Evolutionary conservation across 64 coral and sea anemone species (phyloP).

Genomic region (Montipora sp.): DNA sequence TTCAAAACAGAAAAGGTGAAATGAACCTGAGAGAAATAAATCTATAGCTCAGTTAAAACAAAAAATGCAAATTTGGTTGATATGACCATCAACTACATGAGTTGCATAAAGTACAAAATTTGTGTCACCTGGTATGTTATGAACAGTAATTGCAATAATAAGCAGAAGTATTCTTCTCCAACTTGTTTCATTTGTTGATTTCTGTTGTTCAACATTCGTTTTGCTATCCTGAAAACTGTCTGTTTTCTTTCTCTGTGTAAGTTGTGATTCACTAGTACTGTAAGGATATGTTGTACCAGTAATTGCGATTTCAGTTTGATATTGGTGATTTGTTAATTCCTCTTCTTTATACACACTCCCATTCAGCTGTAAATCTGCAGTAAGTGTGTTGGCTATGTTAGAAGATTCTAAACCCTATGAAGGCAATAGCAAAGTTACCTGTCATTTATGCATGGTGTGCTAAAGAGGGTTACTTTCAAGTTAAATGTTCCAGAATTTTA

Average conservation of each 20-base stretch:
- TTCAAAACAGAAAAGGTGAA: neutral
- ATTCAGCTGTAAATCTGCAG: conserved; percentile 8
- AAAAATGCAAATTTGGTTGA: too few species aligned
- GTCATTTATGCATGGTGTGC: neutral
- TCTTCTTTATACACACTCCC: conserved; percentile 25
- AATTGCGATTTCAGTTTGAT: conserved; percentile 35
- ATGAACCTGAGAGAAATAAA: neutral
- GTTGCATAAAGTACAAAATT: neutral
- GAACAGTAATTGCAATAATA: conserved; percentile 97
- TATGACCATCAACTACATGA: neutral
- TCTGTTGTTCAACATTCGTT: conserved; percentile 6
- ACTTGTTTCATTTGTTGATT: conserved; percentile 53
- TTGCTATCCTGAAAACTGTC: conserved; percentile 18
- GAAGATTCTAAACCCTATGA: conserved; percentile 53
- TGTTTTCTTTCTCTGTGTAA: conserved; percentile 59
- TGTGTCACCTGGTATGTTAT: conserved; percentile 96
- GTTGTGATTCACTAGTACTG: neutral
- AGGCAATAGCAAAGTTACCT: neutral
- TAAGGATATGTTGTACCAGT: neutral
- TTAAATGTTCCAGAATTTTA: too few species aligned
- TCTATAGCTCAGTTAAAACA: too few species aligned
- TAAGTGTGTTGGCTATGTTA: conserved; percentile 32
- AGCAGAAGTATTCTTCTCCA: conserved; percentile 95
- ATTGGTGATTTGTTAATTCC: neutral
- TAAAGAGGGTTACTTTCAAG: too few species aligned